Evolutionary conservation across 1,140 invertebrate genomes (phyloP).

Genomic region (Drosophila nigrodunni): DNA sequence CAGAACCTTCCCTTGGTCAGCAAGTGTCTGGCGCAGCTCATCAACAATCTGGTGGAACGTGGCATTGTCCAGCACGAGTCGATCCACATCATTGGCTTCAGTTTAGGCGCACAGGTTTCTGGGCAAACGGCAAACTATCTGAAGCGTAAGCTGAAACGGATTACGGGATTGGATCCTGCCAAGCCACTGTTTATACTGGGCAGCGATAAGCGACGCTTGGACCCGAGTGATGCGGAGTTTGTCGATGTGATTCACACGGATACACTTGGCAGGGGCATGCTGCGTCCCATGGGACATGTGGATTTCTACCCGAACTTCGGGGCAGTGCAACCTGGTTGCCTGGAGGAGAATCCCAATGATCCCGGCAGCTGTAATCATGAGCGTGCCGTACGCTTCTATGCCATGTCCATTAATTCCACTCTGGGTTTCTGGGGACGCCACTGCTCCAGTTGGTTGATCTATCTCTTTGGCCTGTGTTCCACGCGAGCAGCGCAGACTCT

Average conservation of each 20-base stretch:
- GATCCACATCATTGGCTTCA: constrained; percentile 96
- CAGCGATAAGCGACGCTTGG: constrained; percentile 85
- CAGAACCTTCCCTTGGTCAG: constrained; percentile 86
- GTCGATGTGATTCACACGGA: constrained; percentile 88
- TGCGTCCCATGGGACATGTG: constrained; percentile 85
- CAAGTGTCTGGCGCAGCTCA: constrained; percentile 87
- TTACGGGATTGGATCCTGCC: constrained; percentile 88
- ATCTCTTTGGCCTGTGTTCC: constrained; percentile 87
- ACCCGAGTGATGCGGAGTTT: constrained; percentile 86
- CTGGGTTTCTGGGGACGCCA: constrained; percentile 90
- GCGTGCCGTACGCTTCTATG: constrained; percentile 88
- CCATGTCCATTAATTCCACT: constrained; percentile 88
- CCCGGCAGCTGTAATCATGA: constrained; percentile 88
- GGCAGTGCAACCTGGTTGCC: constrained; percentile 87
- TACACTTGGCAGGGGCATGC: constrained; percentile 86
- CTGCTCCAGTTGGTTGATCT: constrained; percentile 88
- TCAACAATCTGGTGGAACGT: constrained; percentile 87
- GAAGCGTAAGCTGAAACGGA: constrained; percentile 85
- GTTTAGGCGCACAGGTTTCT: constrained; percentile 94
- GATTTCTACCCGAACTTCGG: constrained; percentile 89
- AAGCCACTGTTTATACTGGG: constrained; percentile 86
- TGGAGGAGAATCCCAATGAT: constrained; percentile 85
- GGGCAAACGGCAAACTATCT: constrained; percentile 90
- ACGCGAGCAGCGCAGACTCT: constrained; percentile 84
- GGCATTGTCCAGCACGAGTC: constrained; percentile 86